A percentile compares a stretch with the other conserved stretches of the same genome.
These are phyloP conservation scores for Octodon degus DNA, from an alignment of 2,113 vertebrate genomes.

Conservation along the genomic window DNA sequence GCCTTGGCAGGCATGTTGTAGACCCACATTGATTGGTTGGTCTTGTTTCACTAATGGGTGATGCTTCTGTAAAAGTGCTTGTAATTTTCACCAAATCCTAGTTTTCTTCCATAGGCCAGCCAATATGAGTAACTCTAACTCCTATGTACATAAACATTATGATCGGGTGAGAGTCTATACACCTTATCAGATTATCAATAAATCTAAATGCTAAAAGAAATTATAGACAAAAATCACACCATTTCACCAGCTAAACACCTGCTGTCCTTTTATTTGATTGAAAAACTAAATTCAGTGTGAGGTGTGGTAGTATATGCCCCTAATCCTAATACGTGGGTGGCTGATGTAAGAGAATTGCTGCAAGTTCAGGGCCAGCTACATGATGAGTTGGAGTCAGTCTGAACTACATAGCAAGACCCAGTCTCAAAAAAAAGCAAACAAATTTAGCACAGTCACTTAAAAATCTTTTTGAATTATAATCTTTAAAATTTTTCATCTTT, in stretches of 20 bases:
- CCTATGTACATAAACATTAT: not conserved
- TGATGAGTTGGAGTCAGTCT: not conserved
- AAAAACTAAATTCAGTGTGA: not conserved
- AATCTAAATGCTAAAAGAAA: not conserved
- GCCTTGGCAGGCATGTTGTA: not conserved
- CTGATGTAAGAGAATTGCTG: not conserved
- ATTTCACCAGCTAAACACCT: not conserved
- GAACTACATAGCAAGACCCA: not conserved
- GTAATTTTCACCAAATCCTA: not conserved
- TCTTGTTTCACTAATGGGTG: not conserved
- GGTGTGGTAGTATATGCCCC: not conserved
- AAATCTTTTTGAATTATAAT: not conserved
- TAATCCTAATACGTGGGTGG: not conserved
- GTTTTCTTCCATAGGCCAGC: not conserved
- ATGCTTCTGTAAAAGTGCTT: not conserved
- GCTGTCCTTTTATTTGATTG: not conserved
- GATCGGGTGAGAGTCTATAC: not conserved
- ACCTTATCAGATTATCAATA: conserved; percentile 4
- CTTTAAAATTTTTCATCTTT: conserved; percentile 41
- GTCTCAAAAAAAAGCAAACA: not conserved
- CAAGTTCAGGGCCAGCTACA: not conserved
- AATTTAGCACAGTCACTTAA: conserved; percentile 5
- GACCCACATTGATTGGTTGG: fast-evolving
- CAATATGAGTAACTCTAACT: not conserved
- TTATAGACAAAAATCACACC: not conserved